phyloP scores from a whole-genome alignment of 1,140 invertebrate species.

The Sinonovacula constricta region DNA sequence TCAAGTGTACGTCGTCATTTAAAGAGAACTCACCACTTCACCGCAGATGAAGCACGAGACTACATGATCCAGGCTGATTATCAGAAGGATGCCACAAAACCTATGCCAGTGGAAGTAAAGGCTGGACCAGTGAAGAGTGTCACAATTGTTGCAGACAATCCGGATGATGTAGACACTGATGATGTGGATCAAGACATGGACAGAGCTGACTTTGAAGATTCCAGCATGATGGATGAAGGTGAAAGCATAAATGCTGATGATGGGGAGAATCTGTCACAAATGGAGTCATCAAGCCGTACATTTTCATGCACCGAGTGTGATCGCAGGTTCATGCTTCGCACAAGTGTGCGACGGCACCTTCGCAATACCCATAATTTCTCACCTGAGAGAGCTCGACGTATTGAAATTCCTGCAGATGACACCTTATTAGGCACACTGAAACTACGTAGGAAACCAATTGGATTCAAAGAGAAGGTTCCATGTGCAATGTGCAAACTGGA shows the following conservation, averaged over 20 bases:
- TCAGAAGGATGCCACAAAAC: neutral
- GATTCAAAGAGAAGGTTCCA: neutral
- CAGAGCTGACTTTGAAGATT: neutral
- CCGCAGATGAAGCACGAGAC: constrained; percentile 36
- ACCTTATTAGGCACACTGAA: neutral
- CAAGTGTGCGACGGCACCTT: constrained; percentile 36
- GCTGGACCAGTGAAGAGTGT: neutral
- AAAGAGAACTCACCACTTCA: constrained; percentile 41
- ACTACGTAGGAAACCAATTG: neutral
- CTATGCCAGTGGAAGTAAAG: neutral
- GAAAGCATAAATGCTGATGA: no score
- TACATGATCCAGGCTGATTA: constrained; percentile 44
- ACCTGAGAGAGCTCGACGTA: constrained; percentile 21
- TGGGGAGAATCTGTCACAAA: neutral
- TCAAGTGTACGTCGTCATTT: constrained; percentile 41
- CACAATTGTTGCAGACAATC: neutral
- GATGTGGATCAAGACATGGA: constrained; percentile 10
- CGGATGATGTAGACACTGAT: neutral
- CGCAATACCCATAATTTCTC: constrained; percentile 32
- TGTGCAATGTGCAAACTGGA: constrained; percentile 37
- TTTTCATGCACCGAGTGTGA: constrained; percentile 30
- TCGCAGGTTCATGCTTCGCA: constrained; percentile 33
- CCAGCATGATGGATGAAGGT: constrained; percentile 21
- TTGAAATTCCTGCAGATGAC: constrained; percentile 39
- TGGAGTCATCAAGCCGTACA: neutral